These are phyloP conservation scores for Darevskia nairensis DNA, from an alignment of 2,797 vertebrate species.

Conservation along the genomic window DNA sequence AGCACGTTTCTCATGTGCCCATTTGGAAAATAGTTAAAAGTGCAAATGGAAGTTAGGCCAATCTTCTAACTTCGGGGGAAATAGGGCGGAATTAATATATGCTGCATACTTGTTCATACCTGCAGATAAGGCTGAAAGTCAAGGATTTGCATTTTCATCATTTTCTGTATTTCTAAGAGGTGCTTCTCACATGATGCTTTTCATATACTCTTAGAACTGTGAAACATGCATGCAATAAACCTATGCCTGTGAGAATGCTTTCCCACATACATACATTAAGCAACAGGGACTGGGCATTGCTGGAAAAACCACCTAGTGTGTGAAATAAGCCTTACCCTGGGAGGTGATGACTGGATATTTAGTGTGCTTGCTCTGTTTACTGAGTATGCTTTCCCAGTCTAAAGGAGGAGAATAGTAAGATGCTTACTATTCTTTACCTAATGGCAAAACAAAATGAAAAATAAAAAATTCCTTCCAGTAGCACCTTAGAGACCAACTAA, in stretches of 20 bases:
- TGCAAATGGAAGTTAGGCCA: background rate
- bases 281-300: no score
- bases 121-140: background rate
- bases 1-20: background rate
- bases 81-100: background rate
- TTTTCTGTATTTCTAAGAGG: background rate
- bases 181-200: background rate
- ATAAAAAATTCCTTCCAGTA: no score
- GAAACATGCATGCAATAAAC: background rate
- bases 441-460: background rate
- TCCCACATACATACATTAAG: background rate
- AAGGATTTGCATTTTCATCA: background rate
- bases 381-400: background rate
- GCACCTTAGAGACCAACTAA: no score
- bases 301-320: background rate
- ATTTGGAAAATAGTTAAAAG: constrained; percentile 24
- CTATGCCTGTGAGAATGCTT: background rate
- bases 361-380: background rate
- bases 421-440: background rate
- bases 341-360: background rate
- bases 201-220: background rate
- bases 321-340: background rate
- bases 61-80: background rate
- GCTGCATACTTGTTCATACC: background rate
- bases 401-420: background rate